phyloP scores from a whole-genome alignment of 2,888 invertebrate species.

The Leptinotarsa juncta region DNA sequence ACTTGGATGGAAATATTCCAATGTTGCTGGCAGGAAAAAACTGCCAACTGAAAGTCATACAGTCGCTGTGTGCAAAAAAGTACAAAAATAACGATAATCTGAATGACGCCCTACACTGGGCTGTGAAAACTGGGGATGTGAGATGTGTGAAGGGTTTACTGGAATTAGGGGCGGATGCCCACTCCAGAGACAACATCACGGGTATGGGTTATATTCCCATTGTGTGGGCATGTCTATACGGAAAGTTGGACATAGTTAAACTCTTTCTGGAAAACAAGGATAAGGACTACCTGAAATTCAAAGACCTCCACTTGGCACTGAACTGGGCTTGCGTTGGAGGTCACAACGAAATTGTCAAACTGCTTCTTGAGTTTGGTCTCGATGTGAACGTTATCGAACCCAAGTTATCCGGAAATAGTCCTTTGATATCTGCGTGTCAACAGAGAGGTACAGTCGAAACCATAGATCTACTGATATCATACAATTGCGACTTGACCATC shows the following conservation, averaged over 20 bases:
- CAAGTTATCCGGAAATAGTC: slow-evolving; percentile 14
- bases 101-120: slow-evolving; percentile 18
- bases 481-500: slow-evolving; percentile 7
- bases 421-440: slow-evolving; percentile 27
- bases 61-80: neutral
- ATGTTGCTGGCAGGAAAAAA: slow-evolving; percentile 28
- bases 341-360: slow-evolving; percentile 12
- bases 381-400: slow-evolving; percentile 21
- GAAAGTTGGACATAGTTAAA: slow-evolving; percentile 5
- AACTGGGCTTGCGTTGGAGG: slow-evolving; percentile 27
- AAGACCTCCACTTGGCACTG: slow-evolving; percentile 23
- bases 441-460: slow-evolving; percentile 12
- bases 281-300: neutral
- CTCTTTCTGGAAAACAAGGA: slow-evolving; percentile 13
- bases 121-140: slow-evolving; percentile 2
- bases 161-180: slow-evolving; percentile 18
- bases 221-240: slow-evolving; percentile 25
- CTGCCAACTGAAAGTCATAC: slow-evolving; percentile 3
- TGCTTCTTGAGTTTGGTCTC: slow-evolving; percentile 26
- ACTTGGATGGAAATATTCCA: slow-evolving; percentile 19
- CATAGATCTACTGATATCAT: slow-evolving; percentile 17
- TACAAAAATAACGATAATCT: slow-evolving; percentile 13
- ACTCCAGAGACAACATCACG: slow-evolving; percentile 1
- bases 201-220: slow-evolving; percentile 16
- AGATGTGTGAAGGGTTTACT: slow-evolving; percentile 12